Percentiles rank a stretch among this genome's conserved stretches.
These are phyloP conservation scores for Channa maculata DNA, from an alignment of 2,113 vertebrate genomes.

Conservation along the genomic window DNA sequence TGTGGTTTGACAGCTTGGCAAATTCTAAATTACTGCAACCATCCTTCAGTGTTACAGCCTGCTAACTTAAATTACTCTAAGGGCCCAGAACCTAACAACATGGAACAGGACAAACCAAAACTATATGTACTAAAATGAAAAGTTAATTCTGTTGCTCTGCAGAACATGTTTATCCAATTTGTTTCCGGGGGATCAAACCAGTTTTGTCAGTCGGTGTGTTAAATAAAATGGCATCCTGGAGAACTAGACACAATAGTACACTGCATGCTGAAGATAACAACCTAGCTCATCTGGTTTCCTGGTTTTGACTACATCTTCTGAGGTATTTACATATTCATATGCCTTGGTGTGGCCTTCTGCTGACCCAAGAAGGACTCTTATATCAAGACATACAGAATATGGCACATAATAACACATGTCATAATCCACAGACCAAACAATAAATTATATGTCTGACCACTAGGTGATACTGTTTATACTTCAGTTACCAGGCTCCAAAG, in stretches of 20 bases:
- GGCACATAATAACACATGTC: no score
- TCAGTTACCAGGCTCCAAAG: not conserved
- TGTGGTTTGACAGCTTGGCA: no score
- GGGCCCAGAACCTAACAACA: not conserved
- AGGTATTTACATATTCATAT: no score
- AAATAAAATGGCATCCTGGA: not conserved
- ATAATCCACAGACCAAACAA: not conserved
- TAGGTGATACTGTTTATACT: conserved; percentile 25
- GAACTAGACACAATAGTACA: not conserved
- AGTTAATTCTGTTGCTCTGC: not conserved
- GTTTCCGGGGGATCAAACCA: not conserved
- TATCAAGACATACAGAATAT: no score
- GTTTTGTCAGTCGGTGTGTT: not conserved
- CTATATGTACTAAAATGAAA: not conserved
- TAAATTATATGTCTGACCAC: not conserved
- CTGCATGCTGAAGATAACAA: no score
- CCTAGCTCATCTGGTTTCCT: no score
- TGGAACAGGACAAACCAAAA: not conserved
- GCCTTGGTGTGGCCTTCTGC: no score
- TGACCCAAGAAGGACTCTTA: not conserved
- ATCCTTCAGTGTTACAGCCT: no score
- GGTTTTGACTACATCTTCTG: no score
- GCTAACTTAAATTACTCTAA: not conserved
- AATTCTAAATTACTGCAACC: no score
- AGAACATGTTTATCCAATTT: no score